Base-by-base conservation (phyloP, 1,140 invertebrate genomes). In the Drosophila miranda region DNA sequence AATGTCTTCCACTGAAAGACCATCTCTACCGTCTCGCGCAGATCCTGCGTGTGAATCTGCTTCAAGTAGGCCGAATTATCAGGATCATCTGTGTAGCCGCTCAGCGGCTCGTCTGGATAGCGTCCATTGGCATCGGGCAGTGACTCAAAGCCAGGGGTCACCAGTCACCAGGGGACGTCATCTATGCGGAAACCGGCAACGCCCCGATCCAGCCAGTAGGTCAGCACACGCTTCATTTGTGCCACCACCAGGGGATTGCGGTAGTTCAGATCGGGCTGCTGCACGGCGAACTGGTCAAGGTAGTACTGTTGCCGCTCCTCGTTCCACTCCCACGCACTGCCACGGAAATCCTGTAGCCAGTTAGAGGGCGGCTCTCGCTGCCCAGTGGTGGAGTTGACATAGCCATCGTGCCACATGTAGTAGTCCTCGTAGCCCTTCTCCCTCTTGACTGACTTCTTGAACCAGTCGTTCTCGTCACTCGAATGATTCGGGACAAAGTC, bases 111-210 rank as follows among this genome's bases (percentile, higher is more conserved):
- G 81, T 95, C 93, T 0, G 92, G 92, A 84, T 93, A 93, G 1
- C 88, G 74, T 3, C 92, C 92, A 7, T 88, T 89, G 11, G 77
- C 91, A 3, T 88, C 90, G 46, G 92, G 66, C 8, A 63, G 91
- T 0, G 89, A 92, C 91, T 95, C 94, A 59, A 93, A 92, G 28
- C 94, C n/a, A n/a, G n/a, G n/a, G n/a, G n/a, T n/a, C n/a, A n/a
- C n/a, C n/a, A n/a, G n/a, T n/a, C n/a, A 78, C 89, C 92, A 92
- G 6, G 93, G 92, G 6, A 95, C 92, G 13, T 94, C 93, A 69
- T 94, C 93, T 28, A 97, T 92, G 52, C 95, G 92, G 77, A 97
- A 96, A 6, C 96, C 96, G 89, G 94, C 94, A 0, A 96, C 94
- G 3, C 95, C 95, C 77, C 92, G 93, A 14, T 94, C 92, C 9